Evolutionary conservation across 2,888 invertebrate genomes (phyloP).

Genomic region (Xanthorhoe spadicearia): DNA sequence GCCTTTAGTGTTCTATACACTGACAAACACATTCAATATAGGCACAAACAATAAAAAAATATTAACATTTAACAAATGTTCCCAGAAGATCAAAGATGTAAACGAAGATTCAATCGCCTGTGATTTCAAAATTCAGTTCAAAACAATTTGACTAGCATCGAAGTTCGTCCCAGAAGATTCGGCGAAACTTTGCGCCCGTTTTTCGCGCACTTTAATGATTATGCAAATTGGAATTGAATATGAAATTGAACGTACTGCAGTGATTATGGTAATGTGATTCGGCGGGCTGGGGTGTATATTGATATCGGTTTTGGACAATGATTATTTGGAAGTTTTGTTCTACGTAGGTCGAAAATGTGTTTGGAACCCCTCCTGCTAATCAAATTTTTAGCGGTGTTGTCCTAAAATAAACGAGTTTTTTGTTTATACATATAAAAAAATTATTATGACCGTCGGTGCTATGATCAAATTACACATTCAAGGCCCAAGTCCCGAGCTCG

Average conservation of each 20-base stretch:
- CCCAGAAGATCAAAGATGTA: neutral
- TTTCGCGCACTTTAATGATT: constrained; percentile 46
- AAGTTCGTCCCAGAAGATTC: constrained; percentile 24
- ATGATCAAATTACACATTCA: too few relatives aligned
- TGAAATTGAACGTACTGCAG: constrained; percentile 48
- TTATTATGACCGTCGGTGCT: too few relatives aligned
- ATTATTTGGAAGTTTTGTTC: too few relatives aligned
- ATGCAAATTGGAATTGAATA: constrained; percentile 49
- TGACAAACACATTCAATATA: too few relatives aligned
- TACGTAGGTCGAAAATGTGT: too few relatives aligned
- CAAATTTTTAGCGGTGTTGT: neutral
- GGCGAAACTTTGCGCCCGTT: constrained; percentile 23
- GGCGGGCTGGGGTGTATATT: constrained; percentile 12
- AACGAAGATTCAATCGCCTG: neutral
- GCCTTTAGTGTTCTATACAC: too few relatives aligned
- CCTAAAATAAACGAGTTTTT: too few relatives aligned
- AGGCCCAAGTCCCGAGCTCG: too few relatives aligned
- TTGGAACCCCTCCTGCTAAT: neutral
- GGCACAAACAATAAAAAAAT: too few relatives aligned
- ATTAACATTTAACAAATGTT: neutral
- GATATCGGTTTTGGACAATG: constrained; percentile 3
- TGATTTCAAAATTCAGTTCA: constrained; percentile 14
- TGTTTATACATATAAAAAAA: too few relatives aligned
- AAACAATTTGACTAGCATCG: constrained; percentile 20
- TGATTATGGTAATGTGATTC: constrained; percentile 45